Conservation (phyloP, 2,797 vertebrate genomes). For the Trachurus trachurus region DNA sequence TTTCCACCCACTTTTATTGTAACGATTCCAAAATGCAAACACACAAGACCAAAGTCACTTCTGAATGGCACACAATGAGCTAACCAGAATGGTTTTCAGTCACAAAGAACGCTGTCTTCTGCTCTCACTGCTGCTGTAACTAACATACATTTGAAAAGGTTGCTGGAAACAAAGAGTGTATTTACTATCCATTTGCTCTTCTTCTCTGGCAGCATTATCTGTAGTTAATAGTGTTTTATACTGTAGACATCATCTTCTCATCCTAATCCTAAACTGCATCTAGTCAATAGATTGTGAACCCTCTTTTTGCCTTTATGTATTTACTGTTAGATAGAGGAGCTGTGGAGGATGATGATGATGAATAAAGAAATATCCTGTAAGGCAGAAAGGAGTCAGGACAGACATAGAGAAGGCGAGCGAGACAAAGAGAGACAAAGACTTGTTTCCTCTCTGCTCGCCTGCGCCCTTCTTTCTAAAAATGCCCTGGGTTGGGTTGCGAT, state of each 20-base stretch:
- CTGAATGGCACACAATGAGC: slow-evolving; percentile 12
- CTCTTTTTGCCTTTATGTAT: slow-evolving; percentile 9
- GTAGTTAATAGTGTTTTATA: background rate
- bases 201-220: slow-evolving; percentile 1
- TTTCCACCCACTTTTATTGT: slow-evolving; percentile 6
- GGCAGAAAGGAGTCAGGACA: slow-evolving; percentile 13
- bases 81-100: slow-evolving; percentile 32
- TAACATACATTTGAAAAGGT: slow-evolving; percentile 5
- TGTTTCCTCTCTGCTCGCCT: slow-evolving; percentile 58
- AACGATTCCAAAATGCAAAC: slow-evolving; percentile 15
- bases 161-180: slow-evolving; percentile 43
- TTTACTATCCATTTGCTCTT: slow-evolving; percentile 30
- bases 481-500: slow-evolving; percentile 61
- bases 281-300: background rate
- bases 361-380: slow-evolving; percentile 17
- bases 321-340: slow-evolving; percentile 10
- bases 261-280: slow-evolving; percentile 2
- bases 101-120: slow-evolving; percentile 47
- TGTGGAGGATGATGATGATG: slow-evolving; percentile 11
- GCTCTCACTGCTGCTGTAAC: slow-evolving; percentile 22
- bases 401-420: slow-evolving; percentile 23
- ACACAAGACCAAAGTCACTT: slow-evolving; percentile 13
- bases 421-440: slow-evolving; percentile 55
- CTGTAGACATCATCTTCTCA: background rate
- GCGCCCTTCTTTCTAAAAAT: slow-evolving; percentile 70